Percentiles rank a stretch among this genome's conserved stretches.
Conservation (phyloP, 2,113 vertebrate genomes). For the Mugil cephalus region DNA sequence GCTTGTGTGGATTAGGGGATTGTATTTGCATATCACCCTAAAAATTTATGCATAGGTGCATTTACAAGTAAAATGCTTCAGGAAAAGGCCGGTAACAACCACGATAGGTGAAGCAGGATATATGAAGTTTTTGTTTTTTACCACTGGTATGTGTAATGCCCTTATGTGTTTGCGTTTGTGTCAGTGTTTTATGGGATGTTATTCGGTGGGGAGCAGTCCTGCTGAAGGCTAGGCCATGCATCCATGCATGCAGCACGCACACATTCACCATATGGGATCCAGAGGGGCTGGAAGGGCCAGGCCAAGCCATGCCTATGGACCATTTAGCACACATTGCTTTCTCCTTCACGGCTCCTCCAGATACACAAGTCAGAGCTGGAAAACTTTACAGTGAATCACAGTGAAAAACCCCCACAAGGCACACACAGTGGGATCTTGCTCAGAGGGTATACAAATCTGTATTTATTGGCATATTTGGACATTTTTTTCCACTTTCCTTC, state of each 20-base stretch:
- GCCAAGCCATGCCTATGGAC: conserved; percentile 69
- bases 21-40: too few relatives aligned
- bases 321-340: conserved; percentile 76
- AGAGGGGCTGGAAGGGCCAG: conserved; percentile 54
- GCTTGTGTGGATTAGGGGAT: background rate
- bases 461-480: conserved; percentile 51
- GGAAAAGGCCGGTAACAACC: background rate
- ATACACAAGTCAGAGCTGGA: conserved; percentile 50
- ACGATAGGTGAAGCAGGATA: background rate
- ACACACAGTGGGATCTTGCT: conserved; percentile 17
- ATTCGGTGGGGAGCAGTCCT: conserved; percentile 60
- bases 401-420: conserved; percentile 38
- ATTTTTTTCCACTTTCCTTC: conserved; percentile 46
- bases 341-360: conserved; percentile 59
- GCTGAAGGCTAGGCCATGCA: conserved; percentile 63
- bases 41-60: conserved; percentile 2
- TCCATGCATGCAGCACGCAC: conserved; percentile 72
- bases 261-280: conserved; percentile 71
- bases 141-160: conserved; percentile 14
- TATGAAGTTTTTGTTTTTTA: conserved; percentile 1
- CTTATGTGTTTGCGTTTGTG: conserved; percentile 45
- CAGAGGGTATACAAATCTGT: conserved; percentile 49
- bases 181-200: conserved; percentile 71
- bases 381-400: conserved; percentile 61
- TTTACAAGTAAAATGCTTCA: background rate